Percentiles rank a stretch among this genome's conserved stretches.
Evolutionary conservation across 2,797 vertebrate species (phyloP).

Genomic region (Synanceia verrucosa): DNA sequence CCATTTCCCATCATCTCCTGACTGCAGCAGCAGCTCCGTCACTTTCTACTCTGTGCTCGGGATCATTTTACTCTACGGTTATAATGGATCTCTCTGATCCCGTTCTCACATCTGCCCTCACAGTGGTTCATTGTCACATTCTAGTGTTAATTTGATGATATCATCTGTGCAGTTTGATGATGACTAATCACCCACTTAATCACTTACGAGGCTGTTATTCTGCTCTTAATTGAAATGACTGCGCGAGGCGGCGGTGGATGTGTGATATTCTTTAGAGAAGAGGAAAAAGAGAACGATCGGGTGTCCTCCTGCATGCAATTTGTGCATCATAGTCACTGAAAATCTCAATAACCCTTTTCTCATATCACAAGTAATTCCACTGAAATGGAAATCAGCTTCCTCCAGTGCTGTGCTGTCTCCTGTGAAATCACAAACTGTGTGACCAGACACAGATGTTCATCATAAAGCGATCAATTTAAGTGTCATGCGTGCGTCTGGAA

Average conservation of each 20-base stretch:
- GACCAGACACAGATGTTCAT: slow-evolving; percentile 46
- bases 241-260: slow-evolving; percentile 11
- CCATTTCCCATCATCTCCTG: slow-evolving; percentile 8
- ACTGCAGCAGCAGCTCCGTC: slow-evolving; percentile 18
- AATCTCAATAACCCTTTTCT: slow-evolving; percentile 32
- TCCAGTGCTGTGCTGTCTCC: not conserved
- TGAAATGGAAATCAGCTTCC: slow-evolving; percentile 54
- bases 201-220: slow-evolving; percentile 38
- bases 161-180: slow-evolving; percentile 56
- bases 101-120: slow-evolving; percentile 40
- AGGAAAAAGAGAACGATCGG: slow-evolving; percentile 10
- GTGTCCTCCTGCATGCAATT: slow-evolving; percentile 26
- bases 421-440: slow-evolving; percentile 28
- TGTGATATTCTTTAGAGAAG: slow-evolving; percentile 26
- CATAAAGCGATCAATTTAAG: slow-evolving; percentile 54
- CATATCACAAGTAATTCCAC: slow-evolving; percentile 31
- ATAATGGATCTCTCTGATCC: slow-evolving; percentile 44
- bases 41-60: slow-evolving; percentile 2
- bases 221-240: slow-evolving; percentile 40
- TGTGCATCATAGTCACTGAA: slow-evolving; percentile 22
- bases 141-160: slow-evolving; percentile 53
- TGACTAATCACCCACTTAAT: slow-evolving; percentile 68
- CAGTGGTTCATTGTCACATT: slow-evolving; percentile 39
- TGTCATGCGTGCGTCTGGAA: slow-evolving; percentile 43
- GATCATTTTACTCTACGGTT: slow-evolving; percentile 23